A percentile compares a stretch with the other conserved stretches of the same genome.
phyloP scores from a whole-genome alignment of 2,113 vertebrate genomes.

The Periophthalmodon schlosseri region DNA sequence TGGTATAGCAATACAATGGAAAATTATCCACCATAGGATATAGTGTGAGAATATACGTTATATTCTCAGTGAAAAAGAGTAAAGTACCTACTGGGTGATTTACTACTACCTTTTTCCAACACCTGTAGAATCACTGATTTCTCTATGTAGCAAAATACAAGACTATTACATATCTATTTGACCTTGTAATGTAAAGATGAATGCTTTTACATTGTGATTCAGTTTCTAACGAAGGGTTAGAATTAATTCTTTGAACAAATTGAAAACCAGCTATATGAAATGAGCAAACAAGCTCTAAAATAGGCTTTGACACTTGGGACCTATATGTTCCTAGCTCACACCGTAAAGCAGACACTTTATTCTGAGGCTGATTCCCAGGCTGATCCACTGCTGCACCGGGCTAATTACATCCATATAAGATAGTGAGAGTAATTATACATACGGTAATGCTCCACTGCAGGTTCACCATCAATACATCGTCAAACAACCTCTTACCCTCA shows the following conservation, averaged over 20 bases:
- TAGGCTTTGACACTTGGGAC: not conserved
- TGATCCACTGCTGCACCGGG: conserved; percentile 17
- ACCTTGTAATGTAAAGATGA: not conserved
- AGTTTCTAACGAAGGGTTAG: not conserved
- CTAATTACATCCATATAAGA: conserved; percentile 56
- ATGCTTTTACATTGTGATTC: not conserved
- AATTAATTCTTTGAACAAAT: not conserved
- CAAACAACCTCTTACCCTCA: conserved; percentile 59
- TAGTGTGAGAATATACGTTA: too few relatives aligned
- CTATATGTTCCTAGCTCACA: not conserved
- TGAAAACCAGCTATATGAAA: not conserved
- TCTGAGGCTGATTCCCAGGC: conserved; percentile 13
- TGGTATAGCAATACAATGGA: not conserved
- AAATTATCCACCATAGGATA: not conserved
- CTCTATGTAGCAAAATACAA: not conserved
- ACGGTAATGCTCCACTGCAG: conserved; percentile 50
- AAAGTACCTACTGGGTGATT: too few relatives aligned
- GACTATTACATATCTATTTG: not conserved
- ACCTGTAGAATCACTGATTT: not conserved
- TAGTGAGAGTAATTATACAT: conserved; percentile 61
- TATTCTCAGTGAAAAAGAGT: not conserved
- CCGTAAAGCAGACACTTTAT: conserved; percentile 21
- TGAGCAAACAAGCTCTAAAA: not conserved
- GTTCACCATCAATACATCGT: conserved; percentile 46
- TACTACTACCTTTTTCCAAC: too few relatives aligned